Evolutionary conservation across 2,113 vertebrate species (phyloP), one percentile per base, ranked within the genome.

Genomic region (Austrofundulus limnaeus): DNA sequence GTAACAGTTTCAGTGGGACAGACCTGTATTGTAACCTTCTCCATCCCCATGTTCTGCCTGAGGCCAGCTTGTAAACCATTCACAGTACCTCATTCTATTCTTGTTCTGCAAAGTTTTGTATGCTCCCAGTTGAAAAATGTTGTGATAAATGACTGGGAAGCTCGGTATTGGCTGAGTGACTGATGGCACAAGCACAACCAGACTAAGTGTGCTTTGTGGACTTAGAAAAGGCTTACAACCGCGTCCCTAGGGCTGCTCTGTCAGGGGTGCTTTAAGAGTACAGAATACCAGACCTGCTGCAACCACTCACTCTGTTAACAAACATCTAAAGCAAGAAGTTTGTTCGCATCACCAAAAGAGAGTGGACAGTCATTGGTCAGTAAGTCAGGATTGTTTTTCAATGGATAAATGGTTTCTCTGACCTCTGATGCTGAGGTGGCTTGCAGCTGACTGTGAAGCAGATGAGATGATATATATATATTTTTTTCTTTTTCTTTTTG

Each of bases 1-100:
- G 61, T 75, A 75, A 70, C n/a, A 23, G 70, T 80, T 81, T 81
- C 72, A 66, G 66, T 59, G 72, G 74, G 76, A 83, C 53, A 16
- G 72, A 71, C 72, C 57, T 53, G 61, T 52, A 64, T 53, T 43
- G 63, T 75, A 59, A 77, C 58, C 83, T 68, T 80, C 76, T 61
- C 70, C 51, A 56, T 80, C 52, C 16, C 54, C 66, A n/a, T 28
- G 4, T 72, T 73, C 38, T 61, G 72, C 78, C 81, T 2, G 31
- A 63, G 78, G 78, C 65, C 20, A 49, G 64, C 39, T 66, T 67
- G 73, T 80, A 70, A 89, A 85, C 57, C 42, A 66, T 62, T 75
- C 52, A 13, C 9, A 64, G 53, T 65, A 49, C 45, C 53, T 66
- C 47, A 49, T 74, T 69, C 37, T 39, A 24, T 61, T 66, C 37